Conservation (phyloP, 1,140 invertebrate genomes). For the Trichoplusia ni region DNA sequence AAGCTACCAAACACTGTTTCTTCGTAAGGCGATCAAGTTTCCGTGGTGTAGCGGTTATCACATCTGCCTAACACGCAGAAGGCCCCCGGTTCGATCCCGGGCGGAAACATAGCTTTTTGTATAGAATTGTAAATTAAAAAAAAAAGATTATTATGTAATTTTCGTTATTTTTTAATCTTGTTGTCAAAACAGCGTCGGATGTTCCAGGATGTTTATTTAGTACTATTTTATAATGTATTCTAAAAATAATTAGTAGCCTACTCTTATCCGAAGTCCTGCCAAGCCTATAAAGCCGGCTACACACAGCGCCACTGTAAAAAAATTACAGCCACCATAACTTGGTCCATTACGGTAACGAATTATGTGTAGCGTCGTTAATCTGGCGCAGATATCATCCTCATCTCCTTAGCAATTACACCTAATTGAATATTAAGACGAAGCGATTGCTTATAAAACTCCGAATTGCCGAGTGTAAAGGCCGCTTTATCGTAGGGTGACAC, state of each 20-base stretch:
- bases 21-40: too few species aligned
- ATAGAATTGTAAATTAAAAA: background rate
- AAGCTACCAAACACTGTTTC: too few species aligned
- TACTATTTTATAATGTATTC: too few species aligned
- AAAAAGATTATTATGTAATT: too few species aligned
- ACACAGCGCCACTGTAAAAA: conserved; percentile 46
- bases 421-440: conserved; percentile 54
- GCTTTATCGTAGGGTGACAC: conserved; percentile 3
- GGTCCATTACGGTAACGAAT: conserved; percentile 53
- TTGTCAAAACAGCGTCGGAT: background rate
- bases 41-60: conserved; percentile 47
- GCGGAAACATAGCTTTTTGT: conserved; percentile 38
- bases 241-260: too few species aligned
- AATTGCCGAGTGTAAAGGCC: conserved; percentile 1
- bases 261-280: background rate
- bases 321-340: conserved; percentile 49
- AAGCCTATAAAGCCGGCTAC: conserved; percentile 21
- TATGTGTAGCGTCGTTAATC: conserved; percentile 49
- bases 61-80: conserved; percentile 46
- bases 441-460: conserved; percentile 40
- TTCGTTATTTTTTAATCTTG: too few species aligned
- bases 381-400: conserved; percentile 46
- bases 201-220: too few species aligned
- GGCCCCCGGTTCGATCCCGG: conserved; percentile 45
- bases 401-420: conserved; percentile 45